These are phyloP conservation scores for Leucophenga montana DNA, from an alignment of 2,888 invertebrate species.

Conservation along the genomic window DNA sequence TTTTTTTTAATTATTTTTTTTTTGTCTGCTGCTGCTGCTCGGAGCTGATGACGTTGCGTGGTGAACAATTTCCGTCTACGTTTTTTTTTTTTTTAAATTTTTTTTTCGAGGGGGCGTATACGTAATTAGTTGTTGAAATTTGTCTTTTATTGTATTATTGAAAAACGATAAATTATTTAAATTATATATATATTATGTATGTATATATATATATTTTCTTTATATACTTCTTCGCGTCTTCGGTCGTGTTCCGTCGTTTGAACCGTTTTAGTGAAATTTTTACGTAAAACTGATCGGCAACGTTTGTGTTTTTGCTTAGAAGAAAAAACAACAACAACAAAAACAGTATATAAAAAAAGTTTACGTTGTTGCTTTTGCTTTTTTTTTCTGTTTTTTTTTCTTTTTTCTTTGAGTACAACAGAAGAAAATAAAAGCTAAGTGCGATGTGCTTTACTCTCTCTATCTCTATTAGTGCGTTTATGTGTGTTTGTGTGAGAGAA, in stretches of 20 bases:
- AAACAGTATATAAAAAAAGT: background rate
- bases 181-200: background rate
- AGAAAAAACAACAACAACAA: conserved; percentile 6
- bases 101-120: conserved; percentile 23
- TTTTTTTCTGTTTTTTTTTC: too few relatives aligned
- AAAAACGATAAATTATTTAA: too few relatives aligned
- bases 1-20: too few relatives aligned
- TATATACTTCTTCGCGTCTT: conserved; percentile 9
- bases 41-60: conserved; percentile 29
- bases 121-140: conserved; percentile 35
- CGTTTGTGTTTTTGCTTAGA: conserved; percentile 27
- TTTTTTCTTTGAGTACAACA: conserved; percentile 6
- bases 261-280: conserved; percentile 59
- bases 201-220: background rate
- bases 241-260: conserved; percentile 18
- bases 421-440: conserved; percentile 24
- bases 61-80: background rate
- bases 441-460: background rate
- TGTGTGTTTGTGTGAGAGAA: too few relatives aligned
- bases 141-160: conserved; percentile 41
- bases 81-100: conserved; percentile 23
- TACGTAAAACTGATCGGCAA: conserved; percentile 53
- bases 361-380: background rate
- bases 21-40: too few relatives aligned
- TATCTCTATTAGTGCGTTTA: background rate